phyloP scores from a whole-genome alignment of 2,113 vertebrate genomes.

The Macrotis lagotis region DNA sequence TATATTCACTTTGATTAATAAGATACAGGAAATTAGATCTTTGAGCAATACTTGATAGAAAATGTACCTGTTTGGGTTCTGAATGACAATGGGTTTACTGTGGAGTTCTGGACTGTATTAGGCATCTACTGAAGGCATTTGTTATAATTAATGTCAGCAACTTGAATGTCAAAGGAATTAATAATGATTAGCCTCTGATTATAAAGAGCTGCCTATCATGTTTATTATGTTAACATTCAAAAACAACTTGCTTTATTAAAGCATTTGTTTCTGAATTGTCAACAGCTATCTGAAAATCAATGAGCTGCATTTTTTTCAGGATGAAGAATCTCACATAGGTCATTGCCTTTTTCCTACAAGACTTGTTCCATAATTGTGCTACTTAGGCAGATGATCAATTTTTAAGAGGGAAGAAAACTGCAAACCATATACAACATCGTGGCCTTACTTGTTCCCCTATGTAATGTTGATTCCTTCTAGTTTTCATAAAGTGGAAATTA shows the following conservation, averaged over 20 bases:
- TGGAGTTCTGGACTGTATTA: constrained; percentile 41
- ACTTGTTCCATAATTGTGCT: constrained; percentile 64
- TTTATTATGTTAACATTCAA: constrained; percentile 78
- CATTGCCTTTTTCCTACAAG: constrained; percentile 30
- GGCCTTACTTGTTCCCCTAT: constrained; percentile 37
- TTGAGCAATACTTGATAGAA: constrained; percentile 26
- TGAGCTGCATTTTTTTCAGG: constrained; percentile 71
- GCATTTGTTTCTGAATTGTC: constrained; percentile 70
- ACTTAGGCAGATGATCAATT: constrained; percentile 59
- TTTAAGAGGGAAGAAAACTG: constrained; percentile 53
- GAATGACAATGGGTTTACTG: constrained; percentile 38
- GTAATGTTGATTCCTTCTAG: not conserved
- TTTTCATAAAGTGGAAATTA: not conserved
- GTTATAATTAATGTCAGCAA: constrained; percentile 73
- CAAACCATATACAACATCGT: constrained; percentile 50
- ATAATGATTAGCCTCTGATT: constrained; percentile 78
- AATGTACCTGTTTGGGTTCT: constrained; percentile 26
- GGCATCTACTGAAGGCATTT: constrained; percentile 55
- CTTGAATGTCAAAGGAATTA: constrained; percentile 77
- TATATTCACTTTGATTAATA: constrained; percentile 29
- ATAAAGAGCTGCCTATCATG: constrained; percentile 73
- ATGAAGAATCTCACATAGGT: constrained; percentile 56
- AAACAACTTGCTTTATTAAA: constrained; percentile 78
- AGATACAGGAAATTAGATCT: constrained; percentile 23
- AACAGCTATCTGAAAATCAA: constrained; percentile 76